A percentile compares a stretch with the other conserved stretches of the same genome.
Conservation (phyloP, 2,888 invertebrate genomes). For the Lithophane ornitopus region DNA sequence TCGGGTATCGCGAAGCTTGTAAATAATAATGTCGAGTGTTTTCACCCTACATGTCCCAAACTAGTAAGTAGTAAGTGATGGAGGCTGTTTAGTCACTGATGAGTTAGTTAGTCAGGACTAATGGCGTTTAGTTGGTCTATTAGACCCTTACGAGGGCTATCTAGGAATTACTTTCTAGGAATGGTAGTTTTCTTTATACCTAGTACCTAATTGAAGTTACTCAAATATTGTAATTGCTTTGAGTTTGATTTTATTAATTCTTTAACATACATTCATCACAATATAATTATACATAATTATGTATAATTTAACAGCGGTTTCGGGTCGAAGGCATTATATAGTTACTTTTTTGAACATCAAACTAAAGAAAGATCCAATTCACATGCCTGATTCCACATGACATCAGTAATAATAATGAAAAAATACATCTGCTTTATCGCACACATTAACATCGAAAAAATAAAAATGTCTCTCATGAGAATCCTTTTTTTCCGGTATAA, state of each 20-base stretch:
- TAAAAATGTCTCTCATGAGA: background rate
- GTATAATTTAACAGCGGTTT: no score
- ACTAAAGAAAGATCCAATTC: background rate
- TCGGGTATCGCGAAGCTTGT: constrained; percentile 80
- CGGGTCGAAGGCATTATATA: no score
- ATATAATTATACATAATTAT: no score
- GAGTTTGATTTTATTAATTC: no score
- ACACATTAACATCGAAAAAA: background rate
- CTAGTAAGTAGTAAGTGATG: constrained; percentile 32
- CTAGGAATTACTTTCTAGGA: background rate
- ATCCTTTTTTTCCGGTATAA: no score
- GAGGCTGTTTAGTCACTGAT: constrained; percentile 32
- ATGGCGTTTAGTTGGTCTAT: constrained; percentile 29
- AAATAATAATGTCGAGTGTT: constrained; percentile 80
- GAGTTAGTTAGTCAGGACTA: constrained; percentile 25
- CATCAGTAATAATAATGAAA: background rate
- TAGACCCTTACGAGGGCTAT: background rate
- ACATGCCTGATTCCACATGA: no score
- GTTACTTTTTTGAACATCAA: background rate
- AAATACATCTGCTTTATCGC: background rate
- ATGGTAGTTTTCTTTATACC: background rate
- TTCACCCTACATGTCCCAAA: constrained; percentile 67
- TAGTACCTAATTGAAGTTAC: background rate
- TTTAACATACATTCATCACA: no score
- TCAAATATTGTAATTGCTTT: background rate